Base-by-base conservation (phyloP, 1,140 invertebrate species). In the Campodea augens region DNA sequence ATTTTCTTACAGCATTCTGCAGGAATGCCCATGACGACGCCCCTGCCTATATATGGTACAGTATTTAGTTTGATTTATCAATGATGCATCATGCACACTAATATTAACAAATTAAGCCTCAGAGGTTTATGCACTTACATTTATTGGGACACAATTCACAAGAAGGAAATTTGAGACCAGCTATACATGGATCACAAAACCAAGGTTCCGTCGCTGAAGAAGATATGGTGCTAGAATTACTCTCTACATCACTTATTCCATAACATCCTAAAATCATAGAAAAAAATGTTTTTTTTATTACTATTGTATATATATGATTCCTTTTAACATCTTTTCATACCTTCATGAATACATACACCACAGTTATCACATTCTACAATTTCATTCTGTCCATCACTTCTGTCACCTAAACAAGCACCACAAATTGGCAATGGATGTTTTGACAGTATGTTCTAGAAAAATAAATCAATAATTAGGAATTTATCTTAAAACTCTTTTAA, bases 121-220 rank as follows among this genome's bases (percentile, higher is more conserved):
- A 13, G n/a, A 52, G 15, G 25, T 38, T 18, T 25, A 20, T 39
- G 32, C 38, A 52, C 50, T 55, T 57, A 74, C 75, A 74, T 57
- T 69, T 69, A 60, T 81, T 82, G 3, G 88, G 86, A 59, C 87
- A 92, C 5, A 92, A 62, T 64, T 91, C 86, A 61, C 87, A 91
- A 15, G 70, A 72, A 1, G 90, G 88, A 63, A 84, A 78, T 22
- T 72, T 75, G 5, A 86, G 73, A 1, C 87, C 87, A 32, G 87
- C 88, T 57, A 87, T 88, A 54, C 92, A 96, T n/a, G 89, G 84
- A 65, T 97, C 91, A 67, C 91, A 97, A 63, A 96, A 96, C 92
- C 92, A 97, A 0, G 91, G 91, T 52, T 92, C 90, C 1, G 90
- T 96, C 27, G 88, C 89, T 41, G 84, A 85, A 1, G 87, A 79